Conservation (phyloP, 2,113 vertebrate genomes). For the Ochotona princeps region DNA sequence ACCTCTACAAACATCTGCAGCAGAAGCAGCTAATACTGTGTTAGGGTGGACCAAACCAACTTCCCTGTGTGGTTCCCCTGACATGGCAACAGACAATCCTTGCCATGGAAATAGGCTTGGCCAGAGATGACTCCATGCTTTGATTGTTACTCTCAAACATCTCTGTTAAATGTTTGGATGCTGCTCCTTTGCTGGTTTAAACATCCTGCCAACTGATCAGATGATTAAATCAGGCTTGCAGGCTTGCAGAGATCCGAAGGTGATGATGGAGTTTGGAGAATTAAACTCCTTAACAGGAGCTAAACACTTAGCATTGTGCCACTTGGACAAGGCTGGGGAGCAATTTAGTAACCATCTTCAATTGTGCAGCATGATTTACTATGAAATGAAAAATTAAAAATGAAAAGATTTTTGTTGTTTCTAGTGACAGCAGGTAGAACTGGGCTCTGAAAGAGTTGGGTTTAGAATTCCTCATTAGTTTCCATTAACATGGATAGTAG, state of each 20-base stretch:
- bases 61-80: neutral
- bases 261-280: neutral
- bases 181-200: neutral
- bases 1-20: constrained; percentile 43
- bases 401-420: neutral
- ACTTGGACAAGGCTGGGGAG: too few species aligned
- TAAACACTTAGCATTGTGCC: neutral
- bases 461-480: neutral
- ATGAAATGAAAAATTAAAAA: neutral
- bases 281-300: neutral
- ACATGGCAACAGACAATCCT: neutral
- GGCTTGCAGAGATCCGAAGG: constrained; percentile 15
- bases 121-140: neutral
- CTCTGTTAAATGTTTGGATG: neutral
- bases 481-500: neutral
- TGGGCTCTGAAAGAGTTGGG: neutral
- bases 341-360: neutral
- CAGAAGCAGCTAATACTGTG: fast-evolving
- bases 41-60: neutral
- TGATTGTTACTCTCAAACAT: neutral
- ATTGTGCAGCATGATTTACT: fast-evolving
- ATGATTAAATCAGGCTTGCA: constrained; percentile 9
- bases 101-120: neutral
- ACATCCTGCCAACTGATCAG: constrained; percentile 1
- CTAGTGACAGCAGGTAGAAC: neutral